Percentiles rank a stretch among this genome's conserved stretches.
phyloP scores from a whole-genome alignment of 1,140 invertebrate genomes.

The Pararge aegeria region DNA sequence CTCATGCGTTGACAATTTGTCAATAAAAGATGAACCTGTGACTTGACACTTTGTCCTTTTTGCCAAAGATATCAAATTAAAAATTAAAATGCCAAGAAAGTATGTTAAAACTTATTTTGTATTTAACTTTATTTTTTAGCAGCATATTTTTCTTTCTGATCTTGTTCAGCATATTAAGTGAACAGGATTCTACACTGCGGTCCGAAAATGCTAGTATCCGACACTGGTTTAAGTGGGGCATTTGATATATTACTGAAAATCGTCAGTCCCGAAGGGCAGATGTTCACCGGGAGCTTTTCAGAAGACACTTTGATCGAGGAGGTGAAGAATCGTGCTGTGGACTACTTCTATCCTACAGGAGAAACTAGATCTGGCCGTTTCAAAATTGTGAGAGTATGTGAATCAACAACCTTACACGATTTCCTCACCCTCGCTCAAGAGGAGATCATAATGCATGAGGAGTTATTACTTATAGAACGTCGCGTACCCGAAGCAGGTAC shows the following conservation, averaged over 20 bases:
- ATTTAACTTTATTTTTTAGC: slow-evolving; percentile 45
- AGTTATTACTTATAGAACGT: slow-evolving; percentile 57
- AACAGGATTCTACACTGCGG: slow-evolving; percentile 29
- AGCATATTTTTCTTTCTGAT: slow-evolving; percentile 49
- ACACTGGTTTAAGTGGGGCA: slow-evolving; percentile 36
- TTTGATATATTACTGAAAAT: slow-evolving; percentile 57
- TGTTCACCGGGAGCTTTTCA: slow-evolving; percentile 49
- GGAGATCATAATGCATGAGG: slow-evolving; percentile 56
- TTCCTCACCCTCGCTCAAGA: slow-evolving; percentile 60
- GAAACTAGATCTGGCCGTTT: slow-evolving; percentile 51
- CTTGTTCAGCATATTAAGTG: slow-evolving; percentile 35
- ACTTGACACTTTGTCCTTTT: too few relatives aligned
- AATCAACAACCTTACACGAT: slow-evolving; percentile 57
- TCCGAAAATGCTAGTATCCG: slow-evolving; percentile 54
- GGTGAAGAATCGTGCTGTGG: slow-evolving; percentile 60
- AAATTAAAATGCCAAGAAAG: slow-evolving; percentile 27
- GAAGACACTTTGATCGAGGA: slow-evolving; percentile 65
- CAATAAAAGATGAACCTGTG: too few relatives aligned
- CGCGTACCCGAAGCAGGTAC: slow-evolving; percentile 57
- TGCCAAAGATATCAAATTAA: too few relatives aligned
- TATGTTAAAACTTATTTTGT: slow-evolving; percentile 54
- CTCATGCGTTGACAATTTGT: too few relatives aligned
- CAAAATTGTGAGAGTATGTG: slow-evolving; percentile 61
- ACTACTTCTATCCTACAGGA: slow-evolving; percentile 62
- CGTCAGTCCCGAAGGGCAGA: slow-evolving; percentile 59